A percentile compares a stretch with the other conserved stretches of the same genome.
Evolutionary conservation across 2,888 invertebrate genomes (phyloP).

Genomic region (Suillia variegata): DNA sequence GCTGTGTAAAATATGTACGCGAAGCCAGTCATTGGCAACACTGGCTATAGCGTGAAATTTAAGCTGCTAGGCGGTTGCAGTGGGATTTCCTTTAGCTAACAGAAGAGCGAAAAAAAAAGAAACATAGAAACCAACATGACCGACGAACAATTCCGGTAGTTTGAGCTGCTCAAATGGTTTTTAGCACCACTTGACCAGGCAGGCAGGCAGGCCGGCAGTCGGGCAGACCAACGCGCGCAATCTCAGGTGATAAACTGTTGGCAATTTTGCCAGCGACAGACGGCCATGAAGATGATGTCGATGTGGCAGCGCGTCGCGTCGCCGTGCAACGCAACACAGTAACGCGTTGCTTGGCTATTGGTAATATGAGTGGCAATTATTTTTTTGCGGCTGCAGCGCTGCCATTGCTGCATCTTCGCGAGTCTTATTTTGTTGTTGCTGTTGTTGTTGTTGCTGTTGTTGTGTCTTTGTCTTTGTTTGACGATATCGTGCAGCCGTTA

Average conservation of each 20-base stretch:
- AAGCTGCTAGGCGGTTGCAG: constrained; percentile 8
- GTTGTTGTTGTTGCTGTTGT: background rate
- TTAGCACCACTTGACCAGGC: background rate
- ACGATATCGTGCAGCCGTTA: constrained; percentile 2
- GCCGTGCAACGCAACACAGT: too few species aligned
- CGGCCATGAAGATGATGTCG: constrained; percentile 3
- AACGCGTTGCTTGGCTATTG: too few species aligned
- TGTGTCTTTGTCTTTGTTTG: constrained; percentile 13
- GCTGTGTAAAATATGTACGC: constrained; percentile 15
- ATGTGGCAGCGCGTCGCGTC: too few species aligned
- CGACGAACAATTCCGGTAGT: constrained; percentile 17
- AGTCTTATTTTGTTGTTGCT: too few species aligned
- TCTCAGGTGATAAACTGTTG: background rate
- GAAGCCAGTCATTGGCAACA: background rate
- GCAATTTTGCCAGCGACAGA: background rate
- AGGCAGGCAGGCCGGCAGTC: too few species aligned
- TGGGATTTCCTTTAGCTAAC: constrained; percentile 1
- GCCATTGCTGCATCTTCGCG: too few species aligned
- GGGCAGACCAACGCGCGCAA: background rate
- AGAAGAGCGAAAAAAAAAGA: background rate
- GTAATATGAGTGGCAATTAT: background rate
- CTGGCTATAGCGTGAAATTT: constrained; percentile 19
- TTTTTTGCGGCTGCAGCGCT: background rate
- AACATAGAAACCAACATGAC: background rate
- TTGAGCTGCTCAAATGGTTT: constrained; percentile 8